Base-by-base conservation (phyloP, 2,113 vertebrate species). In the Pyxicephalus adspersus region DNA sequence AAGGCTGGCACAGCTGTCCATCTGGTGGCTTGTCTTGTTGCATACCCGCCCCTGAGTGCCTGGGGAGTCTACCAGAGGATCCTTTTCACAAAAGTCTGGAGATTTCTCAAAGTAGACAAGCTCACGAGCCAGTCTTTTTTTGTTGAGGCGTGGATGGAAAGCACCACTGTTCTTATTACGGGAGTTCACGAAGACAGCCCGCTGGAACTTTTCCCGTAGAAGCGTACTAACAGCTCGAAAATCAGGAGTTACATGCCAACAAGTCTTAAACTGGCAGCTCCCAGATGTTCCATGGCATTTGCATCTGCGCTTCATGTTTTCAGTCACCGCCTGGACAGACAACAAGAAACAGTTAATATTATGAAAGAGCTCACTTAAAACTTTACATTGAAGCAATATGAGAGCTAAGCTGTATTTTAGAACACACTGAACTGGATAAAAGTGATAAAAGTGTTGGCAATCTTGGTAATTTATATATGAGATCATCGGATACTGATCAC, bases 201-300 rank as follows among this genome's bases (percentile, higher is more conserved):
- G 91, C 76, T 91, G 85, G 85, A 96, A 93, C 83, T 95, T 95
- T 52, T 96, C 92, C 83, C 89, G 92, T 63, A 98, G 84, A 0
- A 94, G 85, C 16, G 94, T 90, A 61, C 95, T 94, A 77, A 98
- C 93, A 1, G 91, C 87, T 11, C 92, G 91, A 85, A 97, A 97
- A 84, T 97, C 96, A 3, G 96, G 96, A 20, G 92, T 94, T 17
- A 96, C 94, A 20, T 95, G 91, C 96, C 96, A 96, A 88, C 96
- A 96, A 6, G 96, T 97, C 89, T 96, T 97, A 83, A 97, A 96
- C 88, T 97, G 96, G 84, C 96, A 97, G 90, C 96, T 97, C 77
- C 96, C 96, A 1, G 96, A 97, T 0, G 96, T 95, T 66, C 96
- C 96, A 0, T 97, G 96, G 83, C 96, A 97, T 83, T 96, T 97